Evolutionary conservation across 2,888 invertebrate genomes (phyloP), one percentile per base, ranked within the genome.

Genomic region (Fragum sueziense): DNA sequence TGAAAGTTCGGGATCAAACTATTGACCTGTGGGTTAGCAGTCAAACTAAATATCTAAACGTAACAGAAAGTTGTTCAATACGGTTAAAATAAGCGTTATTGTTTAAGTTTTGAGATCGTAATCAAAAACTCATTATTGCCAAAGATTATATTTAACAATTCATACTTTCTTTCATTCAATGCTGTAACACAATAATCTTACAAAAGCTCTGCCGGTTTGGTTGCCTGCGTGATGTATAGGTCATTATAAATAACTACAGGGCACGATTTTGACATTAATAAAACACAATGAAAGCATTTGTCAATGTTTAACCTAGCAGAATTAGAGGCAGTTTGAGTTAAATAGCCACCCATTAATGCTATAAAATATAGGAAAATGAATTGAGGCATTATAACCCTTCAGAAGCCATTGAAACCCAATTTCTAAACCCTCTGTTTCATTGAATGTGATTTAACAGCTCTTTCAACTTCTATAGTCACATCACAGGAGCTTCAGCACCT

Each of bases 221-320:
- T 31, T n/a, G 33, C 33, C 33, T 14, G 33, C 33, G 22, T 61
- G 61, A 61, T 61, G 61, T 65, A 41, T 65, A 34, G 41, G n/a
- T 65, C 41, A 65, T 65, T 41, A 65, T 65, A 65, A 65, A 65
- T 65, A 65, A 65, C 65, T 65, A 25, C 25, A 22, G 25, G 31
- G 27, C 25, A 41, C 27, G 41, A 37, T 22, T 65, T 41, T 65
- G 29, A 65, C 65, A 65, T 65, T 65, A 22, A 25, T 41, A 41
- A 47, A 22, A 25, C 41, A 41, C 65, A 65, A 65, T 65, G 27
- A 65, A 65, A 41, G 22, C 65, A 41, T 65, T 65, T 65, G 41
- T 65, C 14, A 22, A 65, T 41, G 65, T 37, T 65, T 41, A 65
- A 41, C 27, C 6, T 41, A 27, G 41, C 41, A 41, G 65, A 65